Evolutionary conservation across 2,797 vertebrate species (phyloP), one percentile per base, ranked within the genome.

Genomic region (Xiphophorus birchmanni): DNA sequence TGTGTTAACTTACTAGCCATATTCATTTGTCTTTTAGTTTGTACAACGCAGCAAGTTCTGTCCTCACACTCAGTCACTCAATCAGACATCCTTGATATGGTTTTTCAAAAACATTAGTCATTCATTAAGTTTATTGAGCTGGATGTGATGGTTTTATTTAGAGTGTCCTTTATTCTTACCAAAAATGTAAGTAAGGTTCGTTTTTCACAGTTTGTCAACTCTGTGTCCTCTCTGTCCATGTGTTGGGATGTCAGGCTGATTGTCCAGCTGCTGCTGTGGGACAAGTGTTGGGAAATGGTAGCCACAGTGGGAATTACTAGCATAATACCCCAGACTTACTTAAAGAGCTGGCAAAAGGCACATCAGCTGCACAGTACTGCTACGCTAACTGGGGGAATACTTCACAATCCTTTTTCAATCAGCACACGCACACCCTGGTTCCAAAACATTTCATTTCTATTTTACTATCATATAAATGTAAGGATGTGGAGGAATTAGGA

Each of bases 241-340:
- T 83, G 78, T 75, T 75, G 29, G 29, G 37, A 74, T 85, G 82
- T 81, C 89, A 89, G 78, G 60, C 37, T 15, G 63, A 80, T 74
- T 82, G 76, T 67, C 82, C 80, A 74, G 58, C 77, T 80, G 83
- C 80, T 84, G 80, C 87, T 85, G 86, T 73, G 77, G 84, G 82
- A 83, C 86, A 86, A 82, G 78, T 89, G 86, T 82, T 29, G 52
- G 80, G 69, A 81, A 86, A 73, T 73, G 79, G 80, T 77, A 47
- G 40, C 65, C 54, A 47, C 84, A 42, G 81, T 75, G 69, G 84
- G 86, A 77, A n/a, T 50, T 76, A 80, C 86, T 86, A 80, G 82
- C 83, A 44, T 79, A 21, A 56, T 73, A 29, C 74, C 40, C 40
- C 60, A 80, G 76, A 81, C 48, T 52, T 50, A 76, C 29, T 35